A percentile compares a stretch with the other conserved stretches of the same genome.
phyloP scores from a whole-genome alignment of 2,113 vertebrate genomes.

The Dromaius novaehollandiae region DNA sequence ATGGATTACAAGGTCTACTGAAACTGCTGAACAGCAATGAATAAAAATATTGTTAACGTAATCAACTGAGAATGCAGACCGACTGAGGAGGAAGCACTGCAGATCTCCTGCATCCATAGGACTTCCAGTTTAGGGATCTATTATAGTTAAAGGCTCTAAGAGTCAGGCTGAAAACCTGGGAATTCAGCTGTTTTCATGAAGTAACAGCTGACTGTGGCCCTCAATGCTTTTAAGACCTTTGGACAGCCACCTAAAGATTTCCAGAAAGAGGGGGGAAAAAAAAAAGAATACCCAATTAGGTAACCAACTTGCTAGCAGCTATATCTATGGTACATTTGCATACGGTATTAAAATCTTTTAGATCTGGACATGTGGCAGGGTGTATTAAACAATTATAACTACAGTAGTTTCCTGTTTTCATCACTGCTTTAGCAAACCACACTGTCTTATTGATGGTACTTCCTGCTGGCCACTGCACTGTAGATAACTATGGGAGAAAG shows the following conservation, averaged over 20 bases:
- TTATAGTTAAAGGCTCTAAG: constrained; percentile 30
- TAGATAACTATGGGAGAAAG: constrained; percentile 70
- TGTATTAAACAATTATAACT: constrained; percentile 60
- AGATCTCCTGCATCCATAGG: constrained; percentile 1
- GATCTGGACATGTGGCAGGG: constrained; percentile 62
- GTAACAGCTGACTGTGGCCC: constrained; percentile 38
- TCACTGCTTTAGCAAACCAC: constrained; percentile 76
- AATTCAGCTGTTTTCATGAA: constrained; percentile 6
- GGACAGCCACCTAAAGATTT: constrained; percentile 10
- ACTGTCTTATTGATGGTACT: constrained; percentile 63
- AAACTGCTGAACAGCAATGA: constrained; percentile 2
- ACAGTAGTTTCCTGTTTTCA: constrained; percentile 62
- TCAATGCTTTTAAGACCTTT: constrained; percentile 9
- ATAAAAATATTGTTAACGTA: not conserved
- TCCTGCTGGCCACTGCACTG: constrained; percentile 76
- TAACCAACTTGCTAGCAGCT: constrained; percentile 70
- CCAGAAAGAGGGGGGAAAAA: not conserved
- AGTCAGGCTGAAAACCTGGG: constrained; percentile 37
- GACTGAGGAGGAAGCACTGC: constrained; percentile 45
- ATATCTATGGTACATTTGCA: constrained; percentile 42
- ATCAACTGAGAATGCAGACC: constrained; percentile 11
- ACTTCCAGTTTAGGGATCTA: constrained; percentile 26
- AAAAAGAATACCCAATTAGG: constrained; percentile 5
- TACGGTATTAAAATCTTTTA: constrained; percentile 54
- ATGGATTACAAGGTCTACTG: constrained; percentile 46